Conservation (phyloP, 2,888 invertebrate species). For the Protophormia terraenovae region DNA sequence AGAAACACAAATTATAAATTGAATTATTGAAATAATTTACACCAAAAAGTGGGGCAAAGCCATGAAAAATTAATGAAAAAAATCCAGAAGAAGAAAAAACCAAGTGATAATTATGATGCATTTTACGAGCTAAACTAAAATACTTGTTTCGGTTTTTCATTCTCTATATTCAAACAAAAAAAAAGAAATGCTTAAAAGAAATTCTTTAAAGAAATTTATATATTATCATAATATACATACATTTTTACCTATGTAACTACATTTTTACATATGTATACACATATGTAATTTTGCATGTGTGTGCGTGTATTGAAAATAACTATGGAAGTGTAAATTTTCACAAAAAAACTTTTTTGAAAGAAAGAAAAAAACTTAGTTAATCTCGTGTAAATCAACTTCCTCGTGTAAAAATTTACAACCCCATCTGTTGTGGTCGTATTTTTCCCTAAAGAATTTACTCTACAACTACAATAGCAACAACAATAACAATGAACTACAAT, state of each 20-base stretch:
- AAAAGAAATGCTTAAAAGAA: conserved; percentile 12
- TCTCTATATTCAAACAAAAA: not conserved
- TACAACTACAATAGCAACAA: not conserved
- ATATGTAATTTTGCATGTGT: not conserved
- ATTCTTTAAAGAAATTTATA: too few species aligned
- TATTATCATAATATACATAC: not conserved
- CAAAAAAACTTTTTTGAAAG: too few species aligned
- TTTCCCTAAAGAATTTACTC: not conserved
- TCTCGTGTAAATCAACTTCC: conserved; percentile 54
- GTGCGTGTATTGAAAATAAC: conserved; percentile 28
- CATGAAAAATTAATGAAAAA: not conserved
- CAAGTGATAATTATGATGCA: conserved; percentile 9
- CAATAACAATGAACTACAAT: too few species aligned
- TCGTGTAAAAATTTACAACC: conserved; percentile 57
- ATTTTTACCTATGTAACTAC: not conserved
- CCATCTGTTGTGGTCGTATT: conserved; percentile 42
- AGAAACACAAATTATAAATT: conserved; percentile 20
- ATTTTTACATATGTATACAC: not conserved
- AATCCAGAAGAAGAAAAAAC: not conserved
- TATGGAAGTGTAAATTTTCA: conserved; percentile 39
- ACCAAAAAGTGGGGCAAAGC: conserved; percentile 22
- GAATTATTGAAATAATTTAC: conserved; percentile 2
- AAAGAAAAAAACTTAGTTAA: conserved; percentile 34
- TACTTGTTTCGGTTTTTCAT: conserved; percentile 15
- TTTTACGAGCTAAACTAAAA: conserved; percentile 3